Evolutionary conservation across 2,888 invertebrate genomes (phyloP).

Genomic region (Chrysolina haemoptera): DNA sequence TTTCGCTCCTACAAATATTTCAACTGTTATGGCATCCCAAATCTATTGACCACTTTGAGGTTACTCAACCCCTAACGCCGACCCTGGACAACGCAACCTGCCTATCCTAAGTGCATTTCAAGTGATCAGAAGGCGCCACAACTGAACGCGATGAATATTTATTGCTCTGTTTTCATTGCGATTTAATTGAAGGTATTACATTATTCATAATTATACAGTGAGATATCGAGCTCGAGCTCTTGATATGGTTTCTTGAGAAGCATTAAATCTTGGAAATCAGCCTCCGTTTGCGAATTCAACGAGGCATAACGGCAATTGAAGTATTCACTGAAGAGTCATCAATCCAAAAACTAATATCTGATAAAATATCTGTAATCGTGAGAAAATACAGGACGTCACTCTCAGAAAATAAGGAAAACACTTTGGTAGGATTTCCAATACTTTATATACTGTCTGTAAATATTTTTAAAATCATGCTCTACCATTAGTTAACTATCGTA

Average conservation of each 20-base stretch:
- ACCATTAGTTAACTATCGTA: no score
- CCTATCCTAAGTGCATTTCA: background rate
- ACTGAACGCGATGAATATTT: conserved; percentile 9
- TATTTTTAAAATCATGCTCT: no score
- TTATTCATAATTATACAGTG: conserved; percentile 23
- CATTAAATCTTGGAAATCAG: background rate
- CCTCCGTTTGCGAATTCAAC: background rate
- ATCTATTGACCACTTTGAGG: no score
- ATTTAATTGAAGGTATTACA: conserved; percentile 28
- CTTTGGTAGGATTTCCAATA: no score
- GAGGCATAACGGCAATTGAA: background rate
- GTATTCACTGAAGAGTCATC: no score
- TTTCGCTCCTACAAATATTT: no score
- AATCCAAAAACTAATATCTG: no score
- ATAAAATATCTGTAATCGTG: no score
- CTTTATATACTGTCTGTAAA: no score
- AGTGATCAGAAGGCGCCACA: conserved; percentile 19
- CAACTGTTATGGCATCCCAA: no score
- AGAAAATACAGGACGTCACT: no score
- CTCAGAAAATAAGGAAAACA: no score
- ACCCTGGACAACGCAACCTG: background rate
- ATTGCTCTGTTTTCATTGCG: conserved; percentile 13
- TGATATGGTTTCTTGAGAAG: background rate
- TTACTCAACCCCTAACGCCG: background rate
- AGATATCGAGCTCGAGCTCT: background rate